Evolutionary conservation across 2,888 invertebrate genomes (phyloP).

Genomic region (Sesamia inferens): DNA sequence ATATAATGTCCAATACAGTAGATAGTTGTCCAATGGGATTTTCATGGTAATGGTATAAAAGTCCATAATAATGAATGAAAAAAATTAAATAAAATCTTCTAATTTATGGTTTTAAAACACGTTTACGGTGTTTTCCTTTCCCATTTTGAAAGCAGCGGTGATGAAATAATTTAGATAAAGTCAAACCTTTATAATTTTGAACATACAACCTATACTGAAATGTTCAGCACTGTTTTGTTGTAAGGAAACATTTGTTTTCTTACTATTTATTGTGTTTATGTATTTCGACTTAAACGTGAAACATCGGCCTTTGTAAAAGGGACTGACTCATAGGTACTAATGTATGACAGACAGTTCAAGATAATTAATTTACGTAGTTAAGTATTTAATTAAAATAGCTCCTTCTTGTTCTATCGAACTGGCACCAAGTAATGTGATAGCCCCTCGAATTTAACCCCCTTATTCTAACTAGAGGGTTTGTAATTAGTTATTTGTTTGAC

Average conservation of each 20-base stretch:
- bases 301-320: not conserved
- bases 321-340: not conserved
- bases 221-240: not conserved
- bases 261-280: not conserved
- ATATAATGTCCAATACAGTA: no score
- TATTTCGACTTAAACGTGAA: not conserved
- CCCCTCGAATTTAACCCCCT: slow-evolving; percentile 39
- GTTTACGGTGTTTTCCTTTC: not conserved
- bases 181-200: not conserved
- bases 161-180: not conserved
- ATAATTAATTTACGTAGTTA: not conserved
- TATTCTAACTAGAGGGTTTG: slow-evolving; percentile 27
- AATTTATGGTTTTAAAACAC: not conserved
- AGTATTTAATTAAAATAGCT: not conserved
- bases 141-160: not conserved
- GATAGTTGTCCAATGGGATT: no score
- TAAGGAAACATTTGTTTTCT: not conserved
- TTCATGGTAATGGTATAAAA: no score
- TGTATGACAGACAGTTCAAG: not conserved
- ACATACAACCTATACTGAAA: not conserved
- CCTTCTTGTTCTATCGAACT: no score
- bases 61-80: no score
- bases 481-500: slow-evolving; percentile 62
- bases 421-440: slow-evolving; percentile 12
- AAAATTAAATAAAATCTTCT: not conserved